Evolutionary conservation across 1,140 invertebrate species (phyloP).

Genomic region (Panagrolaimus sp.): DNA sequence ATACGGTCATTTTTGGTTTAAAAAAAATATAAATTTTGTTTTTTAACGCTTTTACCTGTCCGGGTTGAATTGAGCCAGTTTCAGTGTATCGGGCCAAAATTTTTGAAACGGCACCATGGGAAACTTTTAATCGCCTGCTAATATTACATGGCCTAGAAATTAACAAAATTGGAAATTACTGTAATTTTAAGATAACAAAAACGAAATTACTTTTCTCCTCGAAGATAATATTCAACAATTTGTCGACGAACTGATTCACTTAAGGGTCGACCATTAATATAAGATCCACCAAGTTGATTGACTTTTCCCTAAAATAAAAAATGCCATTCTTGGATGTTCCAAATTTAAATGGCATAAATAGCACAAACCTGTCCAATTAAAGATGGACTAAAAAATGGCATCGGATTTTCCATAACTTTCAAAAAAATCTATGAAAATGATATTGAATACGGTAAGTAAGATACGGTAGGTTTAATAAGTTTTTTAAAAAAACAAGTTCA

Average conservation of each 20-base stretch:
- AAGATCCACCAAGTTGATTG: conserved; percentile 82
- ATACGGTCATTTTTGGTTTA: conserved; percentile 8
- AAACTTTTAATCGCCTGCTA: conserved; percentile 76
- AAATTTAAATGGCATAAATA: too few species aligned
- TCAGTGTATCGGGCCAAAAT: conserved; percentile 79
- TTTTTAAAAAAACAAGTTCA: too few species aligned
- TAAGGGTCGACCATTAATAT: conserved; percentile 80
- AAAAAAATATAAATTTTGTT: conserved; percentile 9
- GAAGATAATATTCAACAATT: background rate
- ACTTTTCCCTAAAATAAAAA: conserved; percentile 71
- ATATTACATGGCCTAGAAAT: conserved; percentile 78
- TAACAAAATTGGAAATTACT: background rate
- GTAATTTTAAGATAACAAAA: background rate
- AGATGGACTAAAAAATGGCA: too few species aligned
- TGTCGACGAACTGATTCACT: conserved; percentile 71
- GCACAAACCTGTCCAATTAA: too few species aligned
- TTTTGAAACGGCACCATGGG: conserved; percentile 84
- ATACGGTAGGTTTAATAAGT: too few species aligned
- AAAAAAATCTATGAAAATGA: too few species aligned
- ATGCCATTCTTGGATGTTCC: too few species aligned
- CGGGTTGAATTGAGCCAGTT: conserved; percentile 80
- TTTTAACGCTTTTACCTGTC: conserved; percentile 61
- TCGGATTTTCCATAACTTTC: too few species aligned
- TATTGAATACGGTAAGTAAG: too few species aligned
- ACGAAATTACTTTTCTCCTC: background rate